Evolutionary conservation across 1,140 invertebrate genomes (phyloP), one percentile per base, ranked within the genome.

Genomic region (Drosophila novamexicana): DNA sequence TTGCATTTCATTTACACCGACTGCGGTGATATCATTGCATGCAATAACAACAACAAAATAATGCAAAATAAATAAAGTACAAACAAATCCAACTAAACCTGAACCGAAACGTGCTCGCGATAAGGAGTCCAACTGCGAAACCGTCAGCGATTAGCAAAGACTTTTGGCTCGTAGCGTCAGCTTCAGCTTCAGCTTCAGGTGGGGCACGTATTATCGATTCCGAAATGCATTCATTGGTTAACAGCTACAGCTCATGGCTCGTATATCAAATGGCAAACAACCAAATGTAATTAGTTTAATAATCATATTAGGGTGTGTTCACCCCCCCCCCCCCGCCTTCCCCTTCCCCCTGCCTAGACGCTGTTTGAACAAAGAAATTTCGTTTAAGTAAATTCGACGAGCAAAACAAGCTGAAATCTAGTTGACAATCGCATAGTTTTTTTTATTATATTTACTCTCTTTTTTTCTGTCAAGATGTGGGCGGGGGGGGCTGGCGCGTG

Each of bases 271-370:
- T 65, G 50, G 57, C 57, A 62, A 77, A 89, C 83, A 89, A 42
- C 84, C 68, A 88, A 88, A 89, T 84, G 84, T 88, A 88, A 88
- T 88, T 88, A 89, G 84, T 88, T 88, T 81, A 89, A 88, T 80
- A 88, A 67, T 57, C 75, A 62, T 68, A 74, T 75, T 58, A 81
- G 81, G 81, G 81, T 85, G 81, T 85, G 81, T 77, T 74, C 72
- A 42, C 40, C 45, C 70, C 8, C 18, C 4, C 6, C 22, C 37
- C 10, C 4, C 6, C 22, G 29, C 10, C 56, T 9, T 6, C 10
- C 14, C 29, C 14, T 18, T 6, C 7, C 12, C 7, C 18, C 7
- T 32, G 16, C 7, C n/a, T 39, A 37, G 22, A 9, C 45, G 18
- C 5, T 7, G 34, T 42, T 58, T 54, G 42, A 66, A 77, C 77